Base-by-base conservation (phyloP, 2,888 invertebrate species). In the Epinotia ramella region DNA sequence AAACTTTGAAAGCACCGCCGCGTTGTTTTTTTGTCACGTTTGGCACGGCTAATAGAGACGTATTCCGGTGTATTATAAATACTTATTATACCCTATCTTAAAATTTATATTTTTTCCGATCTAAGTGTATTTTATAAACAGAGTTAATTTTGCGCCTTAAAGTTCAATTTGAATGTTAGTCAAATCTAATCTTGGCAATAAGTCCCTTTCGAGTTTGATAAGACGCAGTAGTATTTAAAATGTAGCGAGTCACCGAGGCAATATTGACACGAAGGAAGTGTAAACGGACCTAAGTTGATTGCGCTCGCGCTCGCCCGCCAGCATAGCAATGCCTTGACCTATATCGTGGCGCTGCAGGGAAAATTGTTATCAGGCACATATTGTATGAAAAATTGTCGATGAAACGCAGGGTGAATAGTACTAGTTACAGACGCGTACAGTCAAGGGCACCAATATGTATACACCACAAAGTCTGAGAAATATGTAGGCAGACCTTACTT, bases 321-420 rank as follows among this genome's bases (percentile, higher is more conserved):
- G 76, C 71, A 76, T 65, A 66, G 76, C 66, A 76, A 76, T 76
- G 76, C 71, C 76, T 76, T 76, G 76, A 71, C 76, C 76, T 76
- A 76, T 67, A 76, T 68, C 33, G 56, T 13, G 67, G 57, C 46
- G 44, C 71, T 67, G 76, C 66, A 76, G 60, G 53, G 75, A 60
- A 65, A 46, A 65, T 75, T 75, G 60, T 75, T 71, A 71, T 76
- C 66, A 33, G 76, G n/a, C 65, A 49, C 75, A 71, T 71, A 71
- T 66, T 64, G 57, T 63, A 68, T 60, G 59, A 33, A 66, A 66
- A 66, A 64, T 44, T 65, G 46, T 33, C 28, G 9, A 44, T 64
- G 44, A 13, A 64, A 33, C 49, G 4, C 20, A 46, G 13, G 40
- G 24, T 24, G 24, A 16, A 60, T 33, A 24, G 20, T 33, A 60